phyloP scores from a whole-genome alignment of 1,140 invertebrate species.

The Kradibia gibbosae region DNA sequence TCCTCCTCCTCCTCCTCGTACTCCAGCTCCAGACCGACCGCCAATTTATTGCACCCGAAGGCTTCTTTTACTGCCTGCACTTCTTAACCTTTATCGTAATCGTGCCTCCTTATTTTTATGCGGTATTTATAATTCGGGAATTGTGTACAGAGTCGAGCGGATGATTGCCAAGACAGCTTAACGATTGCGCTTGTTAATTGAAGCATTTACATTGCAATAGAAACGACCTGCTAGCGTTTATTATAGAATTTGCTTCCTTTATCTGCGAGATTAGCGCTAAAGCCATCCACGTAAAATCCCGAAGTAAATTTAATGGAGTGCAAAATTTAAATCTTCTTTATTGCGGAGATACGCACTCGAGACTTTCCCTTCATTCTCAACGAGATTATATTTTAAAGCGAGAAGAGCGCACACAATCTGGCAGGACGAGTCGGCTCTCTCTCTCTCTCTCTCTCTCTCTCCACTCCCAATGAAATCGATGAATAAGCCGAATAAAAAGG shows the following conservation, averaged over 20 bases:
- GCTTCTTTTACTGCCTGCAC: not conserved
- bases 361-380: not conserved
- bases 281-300: not conserved
- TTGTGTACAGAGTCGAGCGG: not conserved
- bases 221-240: not conserved
- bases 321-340: not conserved
- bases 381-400: not conserved
- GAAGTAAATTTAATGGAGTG: not conserved
- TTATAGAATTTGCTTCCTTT: not conserved
- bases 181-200: not conserved
- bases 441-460: too few relatives aligned
- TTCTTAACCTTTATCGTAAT: conserved; percentile 4
- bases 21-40: not conserved
- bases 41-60: not conserved
- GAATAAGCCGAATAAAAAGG: too few relatives aligned
- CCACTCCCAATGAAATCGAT: too few relatives aligned
- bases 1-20: too few relatives aligned
- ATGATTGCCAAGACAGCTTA: not conserved
- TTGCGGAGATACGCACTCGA: too few relatives aligned
- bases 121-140: not conserved
- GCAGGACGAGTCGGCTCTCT: too few relatives aligned
- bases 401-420: not conserved
- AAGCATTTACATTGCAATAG: not conserved
- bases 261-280: not conserved
- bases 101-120: conserved; percentile 2